Conservation (phyloP, 2,888 invertebrate genomes). For the Lissonota sp. region DNA sequence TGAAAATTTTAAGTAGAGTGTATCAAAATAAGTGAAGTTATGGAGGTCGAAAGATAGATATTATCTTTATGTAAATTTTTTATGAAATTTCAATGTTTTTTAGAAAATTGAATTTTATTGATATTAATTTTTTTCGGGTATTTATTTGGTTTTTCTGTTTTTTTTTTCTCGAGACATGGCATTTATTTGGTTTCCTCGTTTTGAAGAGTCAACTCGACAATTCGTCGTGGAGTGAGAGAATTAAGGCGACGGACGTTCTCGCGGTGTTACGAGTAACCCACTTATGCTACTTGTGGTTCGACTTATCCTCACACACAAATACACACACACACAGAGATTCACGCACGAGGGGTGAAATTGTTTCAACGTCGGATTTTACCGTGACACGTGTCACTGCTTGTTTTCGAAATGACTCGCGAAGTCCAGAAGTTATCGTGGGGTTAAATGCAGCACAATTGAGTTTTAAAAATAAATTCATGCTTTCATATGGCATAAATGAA, state of each 20-base stretch:
- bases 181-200: no score
- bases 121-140: no score
- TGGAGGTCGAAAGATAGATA: no score
- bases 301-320: conserved; percentile 36
- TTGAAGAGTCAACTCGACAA: conserved; percentile 61
- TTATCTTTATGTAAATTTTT: background rate
- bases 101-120: no score
- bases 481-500: background rate
- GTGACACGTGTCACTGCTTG: conserved; percentile 55
- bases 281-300: conserved; percentile 36
- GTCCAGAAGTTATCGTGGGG: conserved; percentile 19
- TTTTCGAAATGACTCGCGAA: conserved; percentile 48
- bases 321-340: no score
- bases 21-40: no score
- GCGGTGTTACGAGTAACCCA: conserved; percentile 58
- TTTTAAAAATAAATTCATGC: background rate
- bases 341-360: conserved; percentile 35
- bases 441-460: background rate
- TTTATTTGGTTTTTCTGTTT: no score
- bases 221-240: conserved; percentile 45
- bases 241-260: conserved; percentile 52
- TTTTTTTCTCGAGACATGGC: no score
- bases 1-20: no score
- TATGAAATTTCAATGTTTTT: conserved; percentile 4
- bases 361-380: conserved; percentile 53